Conservation (phyloP, 2,113 vertebrate genomes). For the Rhipidura dahli region DNA sequence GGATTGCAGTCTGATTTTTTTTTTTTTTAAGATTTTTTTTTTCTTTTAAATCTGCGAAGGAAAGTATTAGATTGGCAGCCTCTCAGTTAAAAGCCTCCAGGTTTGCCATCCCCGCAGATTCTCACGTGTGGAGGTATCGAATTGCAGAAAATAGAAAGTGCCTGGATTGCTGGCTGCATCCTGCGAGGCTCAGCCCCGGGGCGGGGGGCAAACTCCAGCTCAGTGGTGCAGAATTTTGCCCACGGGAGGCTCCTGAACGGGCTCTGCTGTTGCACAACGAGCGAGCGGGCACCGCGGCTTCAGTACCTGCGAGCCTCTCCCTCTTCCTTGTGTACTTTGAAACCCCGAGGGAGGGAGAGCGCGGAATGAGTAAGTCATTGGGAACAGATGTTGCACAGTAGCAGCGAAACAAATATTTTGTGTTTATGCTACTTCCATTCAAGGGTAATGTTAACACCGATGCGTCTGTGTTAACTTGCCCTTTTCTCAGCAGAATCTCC, state of each 20-base stretch:
- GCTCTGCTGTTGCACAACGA: not conserved
- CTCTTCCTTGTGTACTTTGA: slow-evolving; percentile 33
- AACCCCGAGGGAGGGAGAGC: slow-evolving; percentile 21
- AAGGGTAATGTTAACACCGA: not conserved
- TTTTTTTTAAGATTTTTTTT: no score
- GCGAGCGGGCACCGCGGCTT: not conserved
- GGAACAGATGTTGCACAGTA: slow-evolving; percentile 58
- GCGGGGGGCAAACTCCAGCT: not conserved
- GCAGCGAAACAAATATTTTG: slow-evolving; percentile 61
- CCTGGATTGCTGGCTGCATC: rapidly evolving
- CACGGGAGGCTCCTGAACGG: not conserved
- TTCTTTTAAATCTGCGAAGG: not conserved
- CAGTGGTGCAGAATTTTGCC: not conserved
- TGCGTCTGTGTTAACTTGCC: not conserved
- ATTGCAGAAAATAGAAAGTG: not conserved
- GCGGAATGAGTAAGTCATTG: not conserved
- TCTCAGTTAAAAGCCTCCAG: not conserved
- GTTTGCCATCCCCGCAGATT: not conserved
- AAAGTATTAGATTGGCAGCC: not conserved
- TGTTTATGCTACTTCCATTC: slow-evolving; percentile 17
- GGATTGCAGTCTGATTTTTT: not conserved
- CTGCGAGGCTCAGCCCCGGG: not conserved
- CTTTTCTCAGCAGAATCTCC: not conserved
- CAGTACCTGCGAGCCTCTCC: slow-evolving; percentile 29
- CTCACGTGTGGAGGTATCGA: rapidly evolving